Base-by-base conservation (phyloP, 2,888 invertebrate species). In the Callyntrura sp. region DNA sequence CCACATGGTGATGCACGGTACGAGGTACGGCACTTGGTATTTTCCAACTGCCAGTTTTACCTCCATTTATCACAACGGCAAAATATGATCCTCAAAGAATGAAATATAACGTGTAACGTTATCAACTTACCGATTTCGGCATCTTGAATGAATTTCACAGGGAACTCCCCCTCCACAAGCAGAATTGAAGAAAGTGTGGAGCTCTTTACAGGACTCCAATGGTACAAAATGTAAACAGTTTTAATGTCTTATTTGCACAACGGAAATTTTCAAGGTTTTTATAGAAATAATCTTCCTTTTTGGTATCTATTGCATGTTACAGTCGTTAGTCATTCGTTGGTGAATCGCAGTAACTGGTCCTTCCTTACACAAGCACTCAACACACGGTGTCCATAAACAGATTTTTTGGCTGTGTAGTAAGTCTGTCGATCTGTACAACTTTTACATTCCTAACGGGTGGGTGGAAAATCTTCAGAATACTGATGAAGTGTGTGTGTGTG, bases 101-200 rank as follows among this genome's bases (percentile, higher is more conserved):
- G 6, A 35, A 35, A 35, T 6, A 6, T 6, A 35, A 62, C 11
- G 11, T 62, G 17, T 62, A 28, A 23, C 0, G 5, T 65, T 5
- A 25, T 62, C 11, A 9, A 93, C 92, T 93, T 87, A 93, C 93
- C 84, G 93, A 90, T 88, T 93, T 93, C 90, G 92, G 92, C 93
- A 93, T 93, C 84, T 92, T 93, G 91, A 81, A 60, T 28, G 73
- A 48, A 85, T 73, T 48, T 17, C n/a, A 57, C 48, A 62, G 60
- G 83, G 45, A 25, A 25, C 57, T 25, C 62, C 23, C 2, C 8
- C 12, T 62, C 25, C 62, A 62, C 62, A 6, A 14, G 9, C 25
- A 23, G 6, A 62, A 62, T 57, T n/a, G 17, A 17, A n/a, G 17
- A 17, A 17, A 57, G 3, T 57, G 17, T 8, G 57, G 57, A 57